These are phyloP conservation scores for Drosophila basisetae DNA, from an alignment of 2,888 invertebrate genomes.

Conservation along the genomic window DNA sequence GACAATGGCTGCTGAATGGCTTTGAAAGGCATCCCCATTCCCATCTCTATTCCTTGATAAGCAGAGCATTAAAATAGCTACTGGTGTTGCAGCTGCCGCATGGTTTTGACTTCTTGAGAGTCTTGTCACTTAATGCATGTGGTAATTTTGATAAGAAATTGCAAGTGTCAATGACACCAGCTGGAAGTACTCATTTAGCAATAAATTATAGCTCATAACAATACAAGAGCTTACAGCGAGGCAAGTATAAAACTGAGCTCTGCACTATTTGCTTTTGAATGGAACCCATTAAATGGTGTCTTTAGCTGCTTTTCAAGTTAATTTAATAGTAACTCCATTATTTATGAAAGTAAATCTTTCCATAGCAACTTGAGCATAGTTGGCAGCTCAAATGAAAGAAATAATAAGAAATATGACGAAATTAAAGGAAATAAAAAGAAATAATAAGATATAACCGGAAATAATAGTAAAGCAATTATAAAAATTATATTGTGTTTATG, in stretches of 20 bases:
- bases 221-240: not conserved
- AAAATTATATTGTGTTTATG: not conserved
- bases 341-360: not conserved
- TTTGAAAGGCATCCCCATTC: slow-evolving; percentile 13
- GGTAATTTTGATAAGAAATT: slow-evolving; percentile 50
- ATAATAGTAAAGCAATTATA: too few species aligned
- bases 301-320: not conserved
- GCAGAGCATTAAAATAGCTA: slow-evolving; percentile 50
- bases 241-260: not conserved
- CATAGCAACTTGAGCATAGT: not conserved
- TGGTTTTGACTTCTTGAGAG: slow-evolving; percentile 71
- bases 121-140: slow-evolving; percentile 46
- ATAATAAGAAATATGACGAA: too few species aligned
- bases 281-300: not conserved
- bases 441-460: too few species aligned
- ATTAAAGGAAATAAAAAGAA: too few species aligned
- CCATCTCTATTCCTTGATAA: slow-evolving; percentile 67
- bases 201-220: not conserved
- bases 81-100: slow-evolving; percentile 16
- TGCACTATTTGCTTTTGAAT: not conserved
- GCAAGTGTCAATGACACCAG: slow-evolving; percentile 35
- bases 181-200: slow-evolving; percentile 5
- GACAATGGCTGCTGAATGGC: slow-evolving; percentile 16
- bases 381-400: not conserved
- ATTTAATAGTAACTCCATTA: too few species aligned